Base-by-base conservation (phyloP, 2,888 invertebrate genomes). In the Plebejus anna region DNA sequence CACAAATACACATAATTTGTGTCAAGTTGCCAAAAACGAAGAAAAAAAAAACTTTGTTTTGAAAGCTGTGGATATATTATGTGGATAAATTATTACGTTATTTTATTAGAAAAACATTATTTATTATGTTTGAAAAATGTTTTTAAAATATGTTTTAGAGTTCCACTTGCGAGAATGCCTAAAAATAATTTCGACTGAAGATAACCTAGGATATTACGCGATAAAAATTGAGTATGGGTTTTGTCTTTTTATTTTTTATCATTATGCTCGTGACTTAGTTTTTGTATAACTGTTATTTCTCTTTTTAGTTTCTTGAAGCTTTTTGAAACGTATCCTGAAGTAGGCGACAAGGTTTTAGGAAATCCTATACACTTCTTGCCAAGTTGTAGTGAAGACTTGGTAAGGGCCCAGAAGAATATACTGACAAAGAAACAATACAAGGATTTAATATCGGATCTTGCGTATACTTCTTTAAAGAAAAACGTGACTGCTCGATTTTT, bases 401-500 rank as follows among this genome's bases (percentile, higher is more conserved):
- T 95, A 70, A 91, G 94, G 84, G 95, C 95, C 0, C 96, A 97
- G 84, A 91, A 94, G 83, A 85, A 88, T 78, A 84, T 96, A 28
- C 83, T 95, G 61, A 92, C 94, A 79, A 85, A 88, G 13, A 83
- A 90, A 36, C 87, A 89, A 81, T 85, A 88, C 77, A 90, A 93
- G 78, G 80, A 82, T 59, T 81, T 87, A 32, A 16, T 89, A 59
- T 78, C 81, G 47, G 89, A 88, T 76, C 81, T 90, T 7, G 86
- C 84, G 3, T 86, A 91, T 80, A 86, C 84, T 78, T 88, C 85
- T 76, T 82, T 96, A 79, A 96, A 97, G 89, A 88, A 91, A 78
- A 95, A 96, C 91, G 94, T 97, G 22, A 96, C 96, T 85, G 95
- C 96, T 7, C 92, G 97, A 81, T 95, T 96, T 82, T 94, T 90